Conservation (phyloP, 2,797 vertebrate species). For the Phoebastria nigripes region DNA sequence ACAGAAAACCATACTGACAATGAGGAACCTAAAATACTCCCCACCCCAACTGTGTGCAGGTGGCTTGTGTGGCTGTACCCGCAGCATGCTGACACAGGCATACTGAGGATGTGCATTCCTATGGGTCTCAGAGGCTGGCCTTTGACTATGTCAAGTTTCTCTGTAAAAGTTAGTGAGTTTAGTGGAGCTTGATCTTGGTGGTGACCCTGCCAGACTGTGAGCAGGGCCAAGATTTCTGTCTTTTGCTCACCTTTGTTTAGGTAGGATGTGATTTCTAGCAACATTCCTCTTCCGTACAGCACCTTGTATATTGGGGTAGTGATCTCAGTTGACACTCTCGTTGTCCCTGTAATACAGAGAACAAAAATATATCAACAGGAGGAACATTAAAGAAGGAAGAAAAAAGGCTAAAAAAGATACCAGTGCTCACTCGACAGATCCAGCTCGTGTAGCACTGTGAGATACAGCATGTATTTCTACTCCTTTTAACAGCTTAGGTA, state of each 20-base stretch:
- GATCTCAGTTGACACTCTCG: fast-evolving
- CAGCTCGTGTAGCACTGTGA: background rate
- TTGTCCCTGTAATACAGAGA: background rate
- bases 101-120: background rate
- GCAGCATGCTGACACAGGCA: fast-evolving
- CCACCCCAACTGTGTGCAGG: fast-evolving
- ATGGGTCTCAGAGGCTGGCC: background rate
- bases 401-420: background rate
- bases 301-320: fast-evolving
- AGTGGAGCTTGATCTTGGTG: background rate
- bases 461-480: background rate
- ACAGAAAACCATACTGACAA: background rate
- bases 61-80: background rate
- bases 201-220: background rate
- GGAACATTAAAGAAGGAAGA: background rate
- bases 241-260: background rate
- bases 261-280: background rate
- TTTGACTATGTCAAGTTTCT: background rate
- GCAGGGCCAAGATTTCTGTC: background rate
- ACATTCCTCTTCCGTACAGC: background rate
- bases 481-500: background rate
- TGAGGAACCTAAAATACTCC: background rate
- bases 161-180: background rate
- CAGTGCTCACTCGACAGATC: background rate
- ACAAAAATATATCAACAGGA: background rate